Evolutionary conservation across 2,888 invertebrate species (phyloP).

Genomic region (Ophioninae sp.): DNA sequence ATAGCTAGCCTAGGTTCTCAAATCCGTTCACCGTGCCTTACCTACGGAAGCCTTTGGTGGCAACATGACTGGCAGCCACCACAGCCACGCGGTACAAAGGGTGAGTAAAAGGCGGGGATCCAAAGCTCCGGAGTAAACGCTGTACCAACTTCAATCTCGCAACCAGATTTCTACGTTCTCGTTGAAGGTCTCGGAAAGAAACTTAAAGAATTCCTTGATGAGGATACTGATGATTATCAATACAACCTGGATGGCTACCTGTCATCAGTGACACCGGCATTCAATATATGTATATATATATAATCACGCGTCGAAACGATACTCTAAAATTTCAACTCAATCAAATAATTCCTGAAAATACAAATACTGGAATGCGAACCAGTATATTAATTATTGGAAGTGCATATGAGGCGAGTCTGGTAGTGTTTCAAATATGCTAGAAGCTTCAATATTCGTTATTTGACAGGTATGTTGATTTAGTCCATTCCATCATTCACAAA

Average conservation of each 20-base stretch:
- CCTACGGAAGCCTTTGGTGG: conserved; percentile 24
- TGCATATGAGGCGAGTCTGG: neutral
- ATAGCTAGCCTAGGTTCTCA: conserved; percentile 25
- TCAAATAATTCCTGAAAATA: neutral
- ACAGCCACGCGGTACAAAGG: neutral
- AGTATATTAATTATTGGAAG: neutral
- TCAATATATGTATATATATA: neutral
- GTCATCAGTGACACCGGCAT: neutral
- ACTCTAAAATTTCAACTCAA: neutral
- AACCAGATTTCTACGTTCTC: conserved; percentile 1
- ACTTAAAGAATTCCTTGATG: neutral
- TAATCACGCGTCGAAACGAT: neutral
- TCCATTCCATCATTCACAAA: no score
- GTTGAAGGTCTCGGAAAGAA: neutral
- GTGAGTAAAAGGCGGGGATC: neutral
- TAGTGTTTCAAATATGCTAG: neutral
- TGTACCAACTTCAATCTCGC: conserved; percentile 9
- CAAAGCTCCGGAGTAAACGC: conserved; percentile 19
- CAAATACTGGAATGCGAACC: neutral
- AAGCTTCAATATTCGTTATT: no score
- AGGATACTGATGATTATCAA: neutral
- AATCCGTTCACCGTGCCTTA: conserved; percentile 7
- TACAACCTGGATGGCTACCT: neutral
- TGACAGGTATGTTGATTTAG: no score
- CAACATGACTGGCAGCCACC: conserved; percentile 29